Base-by-base conservation (phyloP, 2,797 vertebrate genomes). In the Diplodus sargus region DNA sequence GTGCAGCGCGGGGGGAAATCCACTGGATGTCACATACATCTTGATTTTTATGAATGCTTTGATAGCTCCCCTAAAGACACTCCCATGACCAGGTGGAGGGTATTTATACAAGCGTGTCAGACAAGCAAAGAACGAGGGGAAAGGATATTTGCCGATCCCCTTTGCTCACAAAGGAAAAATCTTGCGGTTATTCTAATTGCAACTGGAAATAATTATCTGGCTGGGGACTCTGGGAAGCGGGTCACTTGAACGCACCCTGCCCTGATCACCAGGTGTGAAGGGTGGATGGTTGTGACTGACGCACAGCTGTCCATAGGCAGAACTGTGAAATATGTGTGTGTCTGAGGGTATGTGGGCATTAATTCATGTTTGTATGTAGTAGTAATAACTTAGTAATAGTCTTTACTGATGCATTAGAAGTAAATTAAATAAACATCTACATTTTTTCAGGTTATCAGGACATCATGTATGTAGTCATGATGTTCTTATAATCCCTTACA, bases 21-120 rank as follows among this genome's bases (percentile, higher is more conserved):
- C 91, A 86, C 82, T 91, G 92, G 91, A 94, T 94, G 92, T 94
- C 93, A 95, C 90, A 93, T 94, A 91, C 92, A 90, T 94, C 91
- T 93, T 93, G 91, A 93, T 93, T 95, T 95, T 95, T 94, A 95
- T 94, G 92, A 93, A 93, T 90, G 92, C 93, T 92, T 94, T 95
- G 93, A 94, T 94, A 93, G 89, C 90, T 92, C 88, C 93, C 91
- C 89, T 88, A 88, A 94, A 95, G 91, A 92, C 91, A 88, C 90
- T 89, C 88, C 90, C 89, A 81, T 90, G 89, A 88, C 93, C 94
- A 96, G 94, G 94, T 95, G 92, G 90, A 94, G 82, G 84, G 82
- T 95, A 90, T 94, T 94, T 95, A 93, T 87, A 91, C 88, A 93
- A 93, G 92, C 83, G 70, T 94, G 91, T 93, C 93, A 92, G 88